These are phyloP conservation scores for Nibea albiflora DNA, from an alignment of 2,113 vertebrate genomes.

Conservation along the genomic window DNA sequence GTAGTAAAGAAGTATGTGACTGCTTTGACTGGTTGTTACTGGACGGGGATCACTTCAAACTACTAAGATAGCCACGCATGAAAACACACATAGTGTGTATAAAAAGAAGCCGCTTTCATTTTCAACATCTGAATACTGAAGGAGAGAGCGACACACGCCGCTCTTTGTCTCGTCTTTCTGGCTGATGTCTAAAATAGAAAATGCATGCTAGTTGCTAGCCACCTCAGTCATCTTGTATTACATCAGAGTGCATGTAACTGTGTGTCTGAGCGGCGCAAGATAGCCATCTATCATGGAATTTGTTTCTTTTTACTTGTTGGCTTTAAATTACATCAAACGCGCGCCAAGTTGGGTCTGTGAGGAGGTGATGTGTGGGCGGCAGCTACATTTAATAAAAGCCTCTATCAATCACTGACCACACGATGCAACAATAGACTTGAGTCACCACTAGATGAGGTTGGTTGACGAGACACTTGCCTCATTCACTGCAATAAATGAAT, in stretches of 20 bases:
- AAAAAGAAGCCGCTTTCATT: neutral
- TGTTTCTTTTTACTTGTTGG: neutral
- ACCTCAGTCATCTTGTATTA: neutral
- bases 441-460: conserved; percentile 22
- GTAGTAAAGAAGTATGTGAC: neutral
- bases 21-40: neutral
- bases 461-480: neutral
- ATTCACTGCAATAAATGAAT: neutral
- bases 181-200: neutral
- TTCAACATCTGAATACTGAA: neutral
- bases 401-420: neutral
- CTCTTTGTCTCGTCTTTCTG: neutral
- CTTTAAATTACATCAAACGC: neutral
- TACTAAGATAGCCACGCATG: neutral
- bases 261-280: neutral
- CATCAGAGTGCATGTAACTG: neutral
- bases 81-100: neutral
- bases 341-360: neutral
- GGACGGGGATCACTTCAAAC: neutral
- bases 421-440: neutral
- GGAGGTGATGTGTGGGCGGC: neutral
- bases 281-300: neutral
- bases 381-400: conserved; percentile 4
- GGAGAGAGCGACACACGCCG: neutral
- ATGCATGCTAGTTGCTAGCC: neutral